Conservation (phyloP, 2,113 vertebrate genomes). For the Nematolebias whitei region DNA sequence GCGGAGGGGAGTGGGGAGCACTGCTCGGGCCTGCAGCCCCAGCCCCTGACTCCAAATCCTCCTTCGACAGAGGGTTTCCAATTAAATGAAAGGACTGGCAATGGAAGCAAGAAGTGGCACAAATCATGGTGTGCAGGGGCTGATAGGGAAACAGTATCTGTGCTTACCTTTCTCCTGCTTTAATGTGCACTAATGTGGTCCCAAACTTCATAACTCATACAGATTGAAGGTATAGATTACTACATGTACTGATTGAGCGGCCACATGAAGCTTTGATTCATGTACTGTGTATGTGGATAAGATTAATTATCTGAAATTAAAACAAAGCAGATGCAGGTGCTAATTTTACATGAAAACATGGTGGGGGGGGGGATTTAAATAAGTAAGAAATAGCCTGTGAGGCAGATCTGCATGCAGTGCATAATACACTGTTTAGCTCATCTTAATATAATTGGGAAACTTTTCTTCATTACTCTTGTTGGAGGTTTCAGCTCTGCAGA, state of each 20-base stretch:
- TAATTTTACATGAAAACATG: background rate
- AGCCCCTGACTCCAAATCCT: conserved; percentile 14
- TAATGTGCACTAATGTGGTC: conserved; percentile 13
- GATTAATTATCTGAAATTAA: background rate
- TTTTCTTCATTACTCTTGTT: conserved; percentile 5
- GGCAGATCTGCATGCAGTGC: background rate
- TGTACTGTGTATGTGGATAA: background rate
- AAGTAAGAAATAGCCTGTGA: background rate
- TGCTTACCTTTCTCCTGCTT: conserved; percentile 26
- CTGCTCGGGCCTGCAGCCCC: conserved; percentile 12
- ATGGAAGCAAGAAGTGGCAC: conserved; percentile 42
- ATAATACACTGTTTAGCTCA: conserved; percentile 4
- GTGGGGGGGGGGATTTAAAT: background rate
- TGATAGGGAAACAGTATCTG: conserved; percentile 26
- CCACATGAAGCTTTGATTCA: background rate
- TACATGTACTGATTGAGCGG: background rate
- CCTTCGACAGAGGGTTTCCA: conserved; percentile 16
- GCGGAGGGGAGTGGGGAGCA: conserved; percentile 5
- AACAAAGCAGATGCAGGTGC: background rate
- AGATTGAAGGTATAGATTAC: background rate
- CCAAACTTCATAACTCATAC: background rate
- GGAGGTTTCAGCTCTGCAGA: conserved; percentile 58
- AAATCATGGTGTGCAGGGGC: conserved; percentile 41
- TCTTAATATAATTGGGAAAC: conserved; percentile 23
- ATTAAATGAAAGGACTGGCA: conserved; percentile 50